phyloP scores from a whole-genome alignment of 1,140 invertebrate genomes.

The Euborellia annulipes region DNA sequence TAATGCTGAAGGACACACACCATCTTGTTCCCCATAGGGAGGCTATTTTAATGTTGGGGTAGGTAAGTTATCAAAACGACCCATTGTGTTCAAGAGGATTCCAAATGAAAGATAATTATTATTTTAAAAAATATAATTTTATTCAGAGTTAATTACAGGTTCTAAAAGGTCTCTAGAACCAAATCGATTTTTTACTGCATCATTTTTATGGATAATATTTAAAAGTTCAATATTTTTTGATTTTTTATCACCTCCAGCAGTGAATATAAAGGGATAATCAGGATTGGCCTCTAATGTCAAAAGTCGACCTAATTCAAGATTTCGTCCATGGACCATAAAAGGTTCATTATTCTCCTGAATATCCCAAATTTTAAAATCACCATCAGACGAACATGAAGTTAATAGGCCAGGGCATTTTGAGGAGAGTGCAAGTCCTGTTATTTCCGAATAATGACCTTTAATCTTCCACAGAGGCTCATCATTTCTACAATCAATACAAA shows the following conservation, averaged over 20 bases:
- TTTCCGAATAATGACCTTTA: constrained; percentile 61
- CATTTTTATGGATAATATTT: constrained; percentile 45
- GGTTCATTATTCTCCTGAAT: constrained; percentile 23
- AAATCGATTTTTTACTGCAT: constrained; percentile 25
- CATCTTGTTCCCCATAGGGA: too few species aligned
- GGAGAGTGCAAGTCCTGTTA: constrained; percentile 52
- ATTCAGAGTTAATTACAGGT: too few species aligned
- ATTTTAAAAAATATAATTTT: too few species aligned
- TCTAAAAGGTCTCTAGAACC: too few species aligned
- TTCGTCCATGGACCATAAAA: constrained; percentile 36
- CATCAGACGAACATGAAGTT: constrained; percentile 54
- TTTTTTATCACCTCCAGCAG: constrained; percentile 70
- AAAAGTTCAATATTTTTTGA: constrained; percentile 58
- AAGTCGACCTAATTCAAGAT: constrained; percentile 48
- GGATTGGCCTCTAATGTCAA: constrained; percentile 60
- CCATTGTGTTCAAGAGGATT: too few species aligned
- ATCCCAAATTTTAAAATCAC: constrained; percentile 68
- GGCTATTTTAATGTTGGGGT: too few species aligned
- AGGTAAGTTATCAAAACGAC: too few species aligned
- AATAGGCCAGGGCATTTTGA: constrained; percentile 48
- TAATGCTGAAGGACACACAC: too few species aligned
- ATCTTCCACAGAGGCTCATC: constrained; percentile 59
- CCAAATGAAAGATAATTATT: too few species aligned
- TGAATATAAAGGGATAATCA: constrained; percentile 63
- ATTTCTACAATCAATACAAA: constrained; percentile 61